Base-by-base conservation (phyloP, 2,113 vertebrate species). In the Proterorhinus semilunaris region DNA sequence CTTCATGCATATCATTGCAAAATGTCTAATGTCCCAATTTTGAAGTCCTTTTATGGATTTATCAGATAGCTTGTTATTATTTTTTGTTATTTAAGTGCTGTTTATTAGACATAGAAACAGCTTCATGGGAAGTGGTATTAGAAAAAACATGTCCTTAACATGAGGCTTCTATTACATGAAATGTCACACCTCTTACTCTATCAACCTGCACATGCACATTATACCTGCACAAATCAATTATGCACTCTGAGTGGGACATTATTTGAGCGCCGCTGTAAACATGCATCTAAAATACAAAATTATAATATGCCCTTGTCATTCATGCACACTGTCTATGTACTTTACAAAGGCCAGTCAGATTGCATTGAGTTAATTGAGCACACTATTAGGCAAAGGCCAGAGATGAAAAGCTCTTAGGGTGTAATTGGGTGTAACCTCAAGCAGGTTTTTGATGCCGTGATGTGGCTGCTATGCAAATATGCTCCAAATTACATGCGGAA, bases 381-480 rank as follows among this genome's bases (percentile, higher is more conserved):
- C 61, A 73, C 79, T 67, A 66, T 74, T 55, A 65, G 63, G 63
- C 65, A 10, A 11, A 49, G 9, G 66, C 13, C 70, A 64, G 50
- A 77, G 74, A 80, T 80, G 53, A 79, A 79, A 46, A 64, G 71
- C 78, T 69, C 68, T 73, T 43, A 15, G n/a, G 42, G 64, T 63
- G 49, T 80, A 73, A 80, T 68, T 59, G 58, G 50, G 21, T 61
- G 51, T 12, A 8, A 74, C 81, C 62, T 68, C 58, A 62, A 64
- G 13, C 71, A 59, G 58, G 69, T 76, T 84, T 55, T 68, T 75
- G 72, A 74, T 81, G 62, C 69, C 65, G 79, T 77, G 63, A 81
- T 74, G 71, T 48, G 64, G 65, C 68, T 27, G 64, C 68, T 68
- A 59, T 80, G 74, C 74, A 79, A 74, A 75, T 65, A 42, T 16